Conservation (phyloP, 2,113 vertebrate genomes). For the Apistogramma diplotaenia region DNA sequence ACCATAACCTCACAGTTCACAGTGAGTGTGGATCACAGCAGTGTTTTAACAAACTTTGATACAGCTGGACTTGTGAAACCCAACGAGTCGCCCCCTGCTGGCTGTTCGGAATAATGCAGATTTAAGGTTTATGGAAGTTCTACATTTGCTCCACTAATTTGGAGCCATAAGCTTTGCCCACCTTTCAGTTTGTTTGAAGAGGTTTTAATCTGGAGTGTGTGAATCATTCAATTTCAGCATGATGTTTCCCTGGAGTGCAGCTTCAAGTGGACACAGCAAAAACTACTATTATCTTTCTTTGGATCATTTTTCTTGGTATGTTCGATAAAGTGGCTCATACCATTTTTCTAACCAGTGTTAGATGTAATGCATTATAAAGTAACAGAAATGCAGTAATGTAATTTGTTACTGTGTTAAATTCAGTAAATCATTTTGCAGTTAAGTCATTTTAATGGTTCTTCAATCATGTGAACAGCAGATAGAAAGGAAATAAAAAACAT, state of each 20-base stretch:
- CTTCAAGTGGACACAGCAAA: neutral
- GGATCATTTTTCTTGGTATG: no score
- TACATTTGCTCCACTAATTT: neutral
- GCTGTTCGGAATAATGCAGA: neutral
- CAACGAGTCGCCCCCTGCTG: neutral
- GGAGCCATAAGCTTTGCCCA: neutral
- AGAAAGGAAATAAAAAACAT: no score
- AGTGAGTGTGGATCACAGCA: neutral
- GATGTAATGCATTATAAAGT: no score
- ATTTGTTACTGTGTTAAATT: no score
- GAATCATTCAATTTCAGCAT: neutral
- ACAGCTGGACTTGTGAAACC: no score
- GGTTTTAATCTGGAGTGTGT: neutral
- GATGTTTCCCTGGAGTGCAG: rapidly evolving
- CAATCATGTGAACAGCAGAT: no score
- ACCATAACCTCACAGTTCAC: neutral
- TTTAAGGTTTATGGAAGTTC: neutral
- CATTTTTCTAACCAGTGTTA: no score
- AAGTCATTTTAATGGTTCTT: no score
- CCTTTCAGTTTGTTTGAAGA: neutral
- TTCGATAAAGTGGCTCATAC: no score
- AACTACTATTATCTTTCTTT: neutral
- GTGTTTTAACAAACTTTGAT: neutral
- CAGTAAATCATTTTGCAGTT: no score
- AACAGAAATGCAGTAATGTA: no score